Evolutionary conservation across 1,140 invertebrate genomes (phyloP), one percentile per base, ranked within the genome.

Genomic region (Apis dorsata): DNA sequence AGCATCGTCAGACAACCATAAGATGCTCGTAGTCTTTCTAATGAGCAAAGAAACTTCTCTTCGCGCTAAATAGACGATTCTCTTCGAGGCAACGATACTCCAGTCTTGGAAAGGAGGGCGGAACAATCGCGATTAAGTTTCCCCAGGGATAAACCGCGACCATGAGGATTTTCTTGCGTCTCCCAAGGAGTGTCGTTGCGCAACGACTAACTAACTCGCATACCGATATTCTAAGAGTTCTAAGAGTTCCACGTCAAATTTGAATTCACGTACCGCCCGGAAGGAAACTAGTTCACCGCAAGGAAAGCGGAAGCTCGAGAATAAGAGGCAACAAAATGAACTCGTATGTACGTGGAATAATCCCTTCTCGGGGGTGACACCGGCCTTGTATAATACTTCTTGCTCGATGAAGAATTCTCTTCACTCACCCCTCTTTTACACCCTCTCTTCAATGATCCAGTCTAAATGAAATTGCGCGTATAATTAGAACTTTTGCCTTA

Each of bases 281-380:
- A 34, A 28, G 69, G 63, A 69, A 81, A 69, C 73, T 81, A 81
- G 63, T 60, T 60, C 63, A 21, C n/a, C 28, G 49, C n/a, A 34
- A 34, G 55, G 70, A 57, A 55, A 34, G 12, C 72, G 72, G 72
- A 74, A 44, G 34, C 21, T 51, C 17, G 53, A 60, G 65, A 79
- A 85, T 83, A 85, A 85, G 65, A 77, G 76, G 70, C 51, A 73
- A 79, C 77, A 71, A 84, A 73, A 63, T 71, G n/a, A 79, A 69
- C 34, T 63, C 72, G 63, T 60, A 60, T 76, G 81, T 55, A 65
- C 78, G 81, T 81, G 83, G 85, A 88, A 90, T 90, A 90, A 90
- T 90, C 85, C 73, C 74, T 77, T 70, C 79, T 49, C 57, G 49
- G 62, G 34, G 34, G 55, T 59, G 83, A 81, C 78, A 76, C 11